Evolutionary conservation across 2,113 vertebrate species (phyloP), one percentile per base, ranked within the genome.

Genomic region (Poeciliopsis occidentalis): DNA sequence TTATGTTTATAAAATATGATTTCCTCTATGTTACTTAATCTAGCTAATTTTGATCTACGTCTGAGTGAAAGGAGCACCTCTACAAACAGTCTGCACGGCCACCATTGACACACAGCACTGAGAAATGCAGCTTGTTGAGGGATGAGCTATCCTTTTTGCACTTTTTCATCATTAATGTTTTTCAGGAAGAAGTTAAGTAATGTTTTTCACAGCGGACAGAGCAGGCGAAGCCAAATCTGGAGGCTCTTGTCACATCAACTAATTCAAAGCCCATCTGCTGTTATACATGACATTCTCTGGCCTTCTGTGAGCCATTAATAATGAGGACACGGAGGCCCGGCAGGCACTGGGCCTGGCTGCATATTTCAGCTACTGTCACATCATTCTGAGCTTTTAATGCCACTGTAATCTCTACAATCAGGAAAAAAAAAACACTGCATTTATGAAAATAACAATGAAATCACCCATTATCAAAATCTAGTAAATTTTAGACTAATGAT

Each of bases 241-340:
- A 29, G 61, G 70, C 65, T 69, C 29, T 70, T 72, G 69, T 72
- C 73, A 79, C 67, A 68, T 61, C 80, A 84, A 65, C 74, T 76
- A 75, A 64, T 62, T 84, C 69, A 80, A 78, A 75, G 79, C 85
- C 87, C 89, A 91, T 90, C 88, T 90, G 89, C 75, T 79, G 76
- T 76, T 85, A 88, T 87, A 76, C 60, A 47, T 64, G 69, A 71
- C 67, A 81, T 80, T 80, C 83, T 75, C 67, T 66, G 24, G 70
- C 82, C 82, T 57, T 84, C 67, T 27, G n/a, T 90, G 83, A 91
- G 82, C 73, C 85, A 68, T 89, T 76, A 90, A 78, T 85, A 90
- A 88, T 83, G 84, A 79, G 82, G 73, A 75, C 71, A 54, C 15
- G 54, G 84, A 54, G 73, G 63, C 39, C 64, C 72, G 26, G 68